Evolutionary conservation across 1,140 invertebrate species (phyloP), one percentile per base, ranked within the genome.

Genomic region (Drosophila miranda): DNA sequence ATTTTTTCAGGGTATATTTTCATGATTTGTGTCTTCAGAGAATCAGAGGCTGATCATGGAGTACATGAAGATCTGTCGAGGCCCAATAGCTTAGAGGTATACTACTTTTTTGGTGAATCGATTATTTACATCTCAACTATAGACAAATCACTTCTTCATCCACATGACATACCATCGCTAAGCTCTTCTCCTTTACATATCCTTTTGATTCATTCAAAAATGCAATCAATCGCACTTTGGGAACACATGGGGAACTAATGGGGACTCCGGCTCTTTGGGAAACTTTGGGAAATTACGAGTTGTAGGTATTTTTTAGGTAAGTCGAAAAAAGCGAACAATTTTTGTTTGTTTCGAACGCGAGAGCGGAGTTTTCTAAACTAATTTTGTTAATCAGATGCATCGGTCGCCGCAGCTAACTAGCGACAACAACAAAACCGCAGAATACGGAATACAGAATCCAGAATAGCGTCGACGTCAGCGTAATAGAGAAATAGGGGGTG

Each of bases 341-440:
- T 84, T 81, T 66, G 74, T 77, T 80, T 87, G 82, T 82, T 88
- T 87, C 82, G 82, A 87, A 87, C 82, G 83, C 82, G 82, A 72
- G 70, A 71, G 78, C 83, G 72, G 82, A 87, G 82, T 82, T 87
- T 87, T 87, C 82, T 87, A 87, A 87, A 87, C 82, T 87, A 87
- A 87, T 87, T 86, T 87, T 87, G 82, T 82, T 87, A 87, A 87
- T 87, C 82, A 87, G 78, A 71, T 69, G 75, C 54, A 52, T 72
- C 81, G 78, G 42, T 46, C 62, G 53, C 57, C 73, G 78, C 77
- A 72, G 78, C 78, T 87, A 86, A 80, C 78, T 87, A 87, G 76
- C 57, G 75, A 57, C 71, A 84, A 76, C 61, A 78, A 81, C 63
- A 78, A 79, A 74, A 74, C 42, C 62, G 54, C 55, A 53, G 59